Evolutionary conservation across 2,888 invertebrate species (phyloP), one percentile per base, ranked within the genome.

Genomic region (Mesorhabditis spiculigera): DNA sequence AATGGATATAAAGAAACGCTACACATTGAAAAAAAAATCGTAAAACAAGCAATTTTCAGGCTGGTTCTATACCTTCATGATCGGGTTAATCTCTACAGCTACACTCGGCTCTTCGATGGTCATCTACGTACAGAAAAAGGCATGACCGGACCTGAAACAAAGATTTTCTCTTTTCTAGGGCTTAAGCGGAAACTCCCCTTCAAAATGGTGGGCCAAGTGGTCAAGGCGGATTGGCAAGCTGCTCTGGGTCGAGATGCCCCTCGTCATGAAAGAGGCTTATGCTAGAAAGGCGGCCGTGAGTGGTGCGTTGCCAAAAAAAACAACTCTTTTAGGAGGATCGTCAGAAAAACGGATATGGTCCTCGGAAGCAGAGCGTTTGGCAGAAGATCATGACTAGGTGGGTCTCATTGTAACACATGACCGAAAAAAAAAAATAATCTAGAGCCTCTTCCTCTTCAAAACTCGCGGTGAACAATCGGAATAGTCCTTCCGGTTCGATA

Each of bases 81-180:
- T 88, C 69, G 86, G 86, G 41, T 84, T 88, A 16, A 87, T 88
- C 6, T 87, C 87, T 0, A 81, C 86, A 28, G 87, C 87, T 10
- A 88, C 88, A 4, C 87, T 86, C 5, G 86, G 87, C 82, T 87
- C 88, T 10, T 87, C 87, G 5, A 78, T 88, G 43, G 88, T 88
- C 6, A 83, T 88, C 68, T 87, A 87, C 75, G 85, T 88, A 10
- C 87, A 88, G 74, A 87, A 88, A 72, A 79, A 78, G 65, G 78
- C 69, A 45, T 44, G 41, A 45, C 44, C 41, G 13, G 50, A 45
- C 41, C 41, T 45, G 1, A n/a, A 41, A 5, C 66, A 43, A 45
- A n/a, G n/a, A 13, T n/a, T n/a, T 50, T 50, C n/a, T 50, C 58
- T 13, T 50, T 50, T 50, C 10, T n/a, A 50, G 58, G 58, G 58